Evolutionary conservation across 2,113 vertebrate species (phyloP), one percentile per base, ranked within the genome.

Genomic region (Poecilia latipinna): DNA sequence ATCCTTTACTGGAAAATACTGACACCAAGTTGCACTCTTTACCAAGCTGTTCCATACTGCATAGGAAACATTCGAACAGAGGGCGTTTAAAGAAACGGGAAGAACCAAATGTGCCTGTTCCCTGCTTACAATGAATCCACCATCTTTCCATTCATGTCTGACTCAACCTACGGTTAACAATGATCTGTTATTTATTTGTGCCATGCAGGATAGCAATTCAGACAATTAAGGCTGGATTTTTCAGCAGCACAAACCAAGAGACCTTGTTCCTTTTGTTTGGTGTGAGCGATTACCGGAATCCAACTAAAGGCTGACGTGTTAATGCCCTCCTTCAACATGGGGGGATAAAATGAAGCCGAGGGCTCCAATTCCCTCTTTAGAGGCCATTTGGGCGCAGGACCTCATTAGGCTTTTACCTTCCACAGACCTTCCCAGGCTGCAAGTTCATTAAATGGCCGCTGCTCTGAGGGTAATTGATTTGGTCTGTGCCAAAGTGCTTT

Each of bases 371-470:
- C 42, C 74, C 80, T 82, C 68, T 88, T 65, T 72, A 79, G 69
- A 85, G 87, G 78, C 82, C 65, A 90, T 90, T 90, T 88, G 72
- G 60, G 88, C 4, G 3, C 70, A 62, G 79, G 77, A 79, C 80
- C 75, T 93, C 85, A 91, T 94, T 91, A 93, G 74, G 79, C 64
- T 73, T 84, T 86, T 83, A 80, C 86, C 89, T 89, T 91, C 79
- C 73, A 75, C 61, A 79, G 87, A 91, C 86, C 84, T 91, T 90
- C 87, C 88, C 80, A 86, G 83, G 79, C 85, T 81, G 84, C 65
- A 62, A 77, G 86, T 87, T 90, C 80, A 90, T 90, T 93, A 91
- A 90, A 80, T 79, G 79, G 37, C 77, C 65, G 82, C 86, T 73
- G 89, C 81, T 70, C 65, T 62, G 67, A 78, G 63, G 84, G 75